Evolutionary conservation across 2,888 invertebrate species (phyloP).

Genomic region (Volucella zonaria): DNA sequence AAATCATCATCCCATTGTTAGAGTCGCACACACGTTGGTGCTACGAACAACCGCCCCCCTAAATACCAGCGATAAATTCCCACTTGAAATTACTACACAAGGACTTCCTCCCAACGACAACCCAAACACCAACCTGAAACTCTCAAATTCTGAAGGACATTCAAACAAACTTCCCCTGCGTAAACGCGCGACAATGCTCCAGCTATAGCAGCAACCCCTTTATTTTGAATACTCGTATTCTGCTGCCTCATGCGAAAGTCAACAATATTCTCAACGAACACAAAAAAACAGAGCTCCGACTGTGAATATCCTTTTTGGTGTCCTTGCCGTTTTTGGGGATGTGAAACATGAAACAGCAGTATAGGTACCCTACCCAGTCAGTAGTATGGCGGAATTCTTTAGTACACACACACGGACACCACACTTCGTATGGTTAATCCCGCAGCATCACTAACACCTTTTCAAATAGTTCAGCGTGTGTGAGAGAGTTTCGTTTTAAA

Average conservation of each 20-base stretch:
- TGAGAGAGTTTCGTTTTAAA: slow-evolving; percentile 66
- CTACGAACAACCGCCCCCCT: not conserved
- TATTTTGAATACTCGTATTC: not conserved
- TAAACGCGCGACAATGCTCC: slow-evolving; percentile 33
- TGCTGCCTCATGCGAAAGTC: slow-evolving; percentile 21
- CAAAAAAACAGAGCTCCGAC: slow-evolving; percentile 2
- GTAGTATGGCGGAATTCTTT: slow-evolving; percentile 45
- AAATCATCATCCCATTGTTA: slow-evolving; percentile 40
- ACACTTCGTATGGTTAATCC: slow-evolving; percentile 29
- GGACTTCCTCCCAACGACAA: not conserved
- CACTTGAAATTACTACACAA: slow-evolving; percentile 53
- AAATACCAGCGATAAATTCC: slow-evolving; percentile 52
- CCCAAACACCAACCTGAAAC: too few species aligned
- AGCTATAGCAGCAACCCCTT: slow-evolving; percentile 32
- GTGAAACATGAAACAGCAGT: slow-evolving; percentile 43
- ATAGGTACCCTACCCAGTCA: too few species aligned
- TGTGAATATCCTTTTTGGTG: slow-evolving; percentile 42
- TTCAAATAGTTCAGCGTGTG: slow-evolving; percentile 21
- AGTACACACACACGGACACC: slow-evolving; percentile 23
- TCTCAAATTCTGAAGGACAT: too few species aligned
- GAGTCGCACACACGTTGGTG: not conserved
- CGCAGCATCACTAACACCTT: slow-evolving; percentile 63
- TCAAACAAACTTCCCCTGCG: slow-evolving; percentile 41
- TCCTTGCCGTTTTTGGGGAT: slow-evolving; percentile 33
- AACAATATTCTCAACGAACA: slow-evolving; percentile 21